phyloP scores from a whole-genome alignment of 2,888 invertebrate species.

The Folsomia candida region DNA sequence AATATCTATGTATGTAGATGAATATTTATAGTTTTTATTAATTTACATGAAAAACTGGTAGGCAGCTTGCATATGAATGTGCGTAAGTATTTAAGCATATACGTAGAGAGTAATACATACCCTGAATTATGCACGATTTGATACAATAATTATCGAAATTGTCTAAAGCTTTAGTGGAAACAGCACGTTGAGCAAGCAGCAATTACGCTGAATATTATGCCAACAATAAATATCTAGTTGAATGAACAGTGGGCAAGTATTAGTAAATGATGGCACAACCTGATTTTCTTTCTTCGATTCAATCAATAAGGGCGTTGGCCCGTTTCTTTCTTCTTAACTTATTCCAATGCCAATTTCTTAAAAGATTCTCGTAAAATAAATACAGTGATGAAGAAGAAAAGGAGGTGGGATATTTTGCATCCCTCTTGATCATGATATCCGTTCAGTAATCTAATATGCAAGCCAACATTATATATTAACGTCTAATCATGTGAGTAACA shows the following conservation, averaged over 20 bases:
- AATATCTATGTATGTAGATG: too few relatives aligned
- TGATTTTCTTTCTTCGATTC: conserved; percentile 28
- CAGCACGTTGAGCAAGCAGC: too few relatives aligned
- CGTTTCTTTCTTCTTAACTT: conserved; percentile 31
- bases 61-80: too few relatives aligned
- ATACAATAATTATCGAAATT: too few relatives aligned
- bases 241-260: neutral
- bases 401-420: conserved; percentile 7
- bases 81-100: too few relatives aligned
- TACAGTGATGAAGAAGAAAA: neutral
- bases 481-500: conserved; percentile 15
- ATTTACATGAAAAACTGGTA: too few relatives aligned
- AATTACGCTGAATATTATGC: too few relatives aligned
- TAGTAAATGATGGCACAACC: conserved; percentile 7
- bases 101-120: too few relatives aligned
- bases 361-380: conserved; percentile 22
- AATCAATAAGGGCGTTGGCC: conserved; percentile 51
- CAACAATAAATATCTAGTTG: neutral
- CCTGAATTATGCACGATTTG: too few relatives aligned
- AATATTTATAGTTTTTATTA: too few relatives aligned
- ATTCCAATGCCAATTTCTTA: conserved; percentile 31
- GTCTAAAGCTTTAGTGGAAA: too few relatives aligned
- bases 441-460: conserved; percentile 11
- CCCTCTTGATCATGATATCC: conserved; percentile 12
- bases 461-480: conserved; percentile 13